Evolutionary conservation across 2,797 vertebrate genomes (phyloP).

Genomic region (Smutsia gigantea): DNA sequence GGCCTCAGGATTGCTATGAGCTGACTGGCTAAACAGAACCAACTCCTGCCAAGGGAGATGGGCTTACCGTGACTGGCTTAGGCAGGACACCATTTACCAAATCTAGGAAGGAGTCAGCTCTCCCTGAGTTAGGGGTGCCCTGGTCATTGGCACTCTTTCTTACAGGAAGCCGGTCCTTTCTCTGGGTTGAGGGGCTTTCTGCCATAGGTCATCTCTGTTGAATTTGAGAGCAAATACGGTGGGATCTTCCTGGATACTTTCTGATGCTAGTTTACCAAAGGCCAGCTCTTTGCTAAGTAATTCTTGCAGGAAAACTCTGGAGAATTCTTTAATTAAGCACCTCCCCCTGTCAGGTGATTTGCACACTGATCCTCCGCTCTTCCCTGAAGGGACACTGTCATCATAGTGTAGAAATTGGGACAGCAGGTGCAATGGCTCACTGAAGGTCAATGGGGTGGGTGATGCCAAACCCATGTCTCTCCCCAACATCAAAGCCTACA

Average conservation of each 20-base stretch:
- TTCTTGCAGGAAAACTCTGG: background rate
- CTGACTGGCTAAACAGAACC: background rate
- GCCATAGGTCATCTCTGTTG: background rate
- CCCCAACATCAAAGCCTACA: background rate
- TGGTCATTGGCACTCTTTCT: no score
- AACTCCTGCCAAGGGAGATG: no score
- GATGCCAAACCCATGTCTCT: background rate
- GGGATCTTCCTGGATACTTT: no score
- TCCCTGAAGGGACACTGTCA: accelerated
- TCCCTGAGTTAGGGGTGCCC: background rate
- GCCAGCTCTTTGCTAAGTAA: background rate
- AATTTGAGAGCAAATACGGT: background rate
- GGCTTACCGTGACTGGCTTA: background rate
- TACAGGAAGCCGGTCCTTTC: background rate
- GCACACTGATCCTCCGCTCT: accelerated
- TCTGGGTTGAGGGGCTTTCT: background rate
- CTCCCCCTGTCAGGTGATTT: accelerated
- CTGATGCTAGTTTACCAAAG: no score
- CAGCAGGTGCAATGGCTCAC: background rate
- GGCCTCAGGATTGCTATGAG: background rate
- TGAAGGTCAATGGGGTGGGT: background rate
- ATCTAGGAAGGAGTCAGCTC: background rate
- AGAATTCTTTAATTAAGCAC: background rate
- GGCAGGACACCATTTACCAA: accelerated
- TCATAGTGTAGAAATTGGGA: background rate